A percentile compares a stretch with the other conserved stretches of the same genome.
These are phyloP conservation scores for Mythimna impura DNA, from an alignment of 2,888 invertebrate genomes.

Conservation along the genomic window DNA sequence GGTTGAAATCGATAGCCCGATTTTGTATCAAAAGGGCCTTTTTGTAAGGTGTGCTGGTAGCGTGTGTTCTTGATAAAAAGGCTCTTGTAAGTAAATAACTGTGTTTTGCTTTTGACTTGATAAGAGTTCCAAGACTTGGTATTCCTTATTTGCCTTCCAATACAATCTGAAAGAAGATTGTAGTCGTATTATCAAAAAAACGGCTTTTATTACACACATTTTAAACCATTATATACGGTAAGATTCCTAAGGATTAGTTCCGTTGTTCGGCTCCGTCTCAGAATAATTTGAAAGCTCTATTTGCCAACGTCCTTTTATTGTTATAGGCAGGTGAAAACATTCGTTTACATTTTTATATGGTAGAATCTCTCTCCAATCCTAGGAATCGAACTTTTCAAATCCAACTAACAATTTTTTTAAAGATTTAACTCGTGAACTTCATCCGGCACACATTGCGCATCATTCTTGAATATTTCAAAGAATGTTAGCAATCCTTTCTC, in stretches of 20 bases:
- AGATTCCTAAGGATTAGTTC: not conserved
- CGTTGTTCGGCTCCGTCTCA: not conserved
- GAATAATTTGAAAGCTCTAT: not conserved
- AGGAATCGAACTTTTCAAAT: not conserved
- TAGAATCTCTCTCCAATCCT: not conserved
- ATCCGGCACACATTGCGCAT: constrained; percentile 12
- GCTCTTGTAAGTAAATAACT: constrained; percentile 3
- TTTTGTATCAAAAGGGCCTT: constrained; percentile 32
- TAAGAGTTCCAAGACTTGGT: constrained; percentile 32
- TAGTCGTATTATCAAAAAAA: not conserved
- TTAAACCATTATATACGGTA: not conserved
- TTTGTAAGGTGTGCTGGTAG: constrained; percentile 35
- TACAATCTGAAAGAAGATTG: not conserved
- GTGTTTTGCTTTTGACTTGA: constrained; percentile 11
- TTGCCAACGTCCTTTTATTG: not conserved
- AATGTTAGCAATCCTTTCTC: constrained; percentile 21
- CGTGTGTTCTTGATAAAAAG: constrained; percentile 38
- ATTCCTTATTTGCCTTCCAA: constrained; percentile 5
- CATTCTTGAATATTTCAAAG: constrained; percentile 31
- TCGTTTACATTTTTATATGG: not conserved
- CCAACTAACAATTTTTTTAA: not conserved
- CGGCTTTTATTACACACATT: not conserved
- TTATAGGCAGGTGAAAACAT: not conserved
- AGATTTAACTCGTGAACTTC: constrained; percentile 5
- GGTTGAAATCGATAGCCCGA: constrained; percentile 52